phyloP scores from a whole-genome alignment of 1,140 invertebrate species.

The Diachasmimorpha longicaudata region DNA sequence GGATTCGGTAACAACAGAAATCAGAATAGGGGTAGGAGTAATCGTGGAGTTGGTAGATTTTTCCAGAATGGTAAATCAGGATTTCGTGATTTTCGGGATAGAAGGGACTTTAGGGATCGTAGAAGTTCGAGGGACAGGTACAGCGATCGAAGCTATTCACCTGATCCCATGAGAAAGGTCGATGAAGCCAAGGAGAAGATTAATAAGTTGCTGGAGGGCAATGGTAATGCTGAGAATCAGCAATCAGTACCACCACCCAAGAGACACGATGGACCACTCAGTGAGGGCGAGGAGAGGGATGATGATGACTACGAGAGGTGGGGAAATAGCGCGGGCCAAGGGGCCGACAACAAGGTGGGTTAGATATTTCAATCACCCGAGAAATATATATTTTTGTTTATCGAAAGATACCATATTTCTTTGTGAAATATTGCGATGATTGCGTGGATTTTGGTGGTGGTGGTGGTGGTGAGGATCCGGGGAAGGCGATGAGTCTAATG shows the following conservation, averaged over 20 bases:
- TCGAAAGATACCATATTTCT: background rate
- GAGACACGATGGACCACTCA: constrained; percentile 70
- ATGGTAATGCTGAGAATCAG: constrained; percentile 49
- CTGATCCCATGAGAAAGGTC: constrained; percentile 67
- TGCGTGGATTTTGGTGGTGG: background rate
- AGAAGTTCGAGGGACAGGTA: constrained; percentile 57
- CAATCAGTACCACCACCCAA: constrained; percentile 33
- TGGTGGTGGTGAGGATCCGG: background rate
- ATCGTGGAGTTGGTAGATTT: constrained; percentile 64
- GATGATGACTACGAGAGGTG: constrained; percentile 65
- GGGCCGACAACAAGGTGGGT: constrained; percentile 51
- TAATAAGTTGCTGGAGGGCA: constrained; percentile 67
- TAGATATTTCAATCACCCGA: constrained; percentile 37
- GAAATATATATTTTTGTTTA: background rate
- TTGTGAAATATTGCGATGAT: background rate
- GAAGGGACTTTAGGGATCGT: constrained; percentile 62
- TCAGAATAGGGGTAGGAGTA: constrained; percentile 48
- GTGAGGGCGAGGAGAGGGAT: constrained; percentile 76
- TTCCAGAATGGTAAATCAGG: constrained; percentile 66
- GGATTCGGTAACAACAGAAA: constrained; percentile 38
- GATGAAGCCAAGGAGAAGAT: constrained; percentile 69
- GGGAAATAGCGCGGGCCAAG: constrained; percentile 45
- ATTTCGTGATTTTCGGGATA: constrained; percentile 71
- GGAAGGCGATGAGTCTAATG: background rate
- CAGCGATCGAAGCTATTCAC: constrained; percentile 67